Evolutionary conservation across 2,797 vertebrate species (phyloP), one percentile per base, ranked within the genome.

Genomic region (Gymnocypris eckloni): DNA sequence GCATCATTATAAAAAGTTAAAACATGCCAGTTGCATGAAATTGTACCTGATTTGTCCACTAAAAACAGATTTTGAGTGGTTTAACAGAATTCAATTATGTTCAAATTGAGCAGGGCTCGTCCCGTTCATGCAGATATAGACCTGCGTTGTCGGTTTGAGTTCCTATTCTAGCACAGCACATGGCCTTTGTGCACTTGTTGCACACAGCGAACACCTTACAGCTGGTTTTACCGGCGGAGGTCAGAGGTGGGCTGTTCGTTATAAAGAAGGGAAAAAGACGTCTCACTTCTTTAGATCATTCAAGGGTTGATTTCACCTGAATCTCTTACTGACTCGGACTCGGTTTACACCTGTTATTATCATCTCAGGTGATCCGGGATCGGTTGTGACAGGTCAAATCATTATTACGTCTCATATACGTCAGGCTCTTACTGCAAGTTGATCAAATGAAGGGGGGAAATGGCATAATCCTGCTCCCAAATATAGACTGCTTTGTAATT

Each of bases 161-260:
- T 79, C 56, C 45, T 54, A 33, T 67, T 76, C 6, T 64, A 64
- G 71, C 11, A 11, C 39, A 45, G 76, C 76, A 78, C 54, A 78
- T 11, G 73, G 80, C 80, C 22, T 56, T 71, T 28, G n/a, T 73
- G 59, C 61, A 84, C 82, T 76, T 84, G 72, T 84, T 77, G 61
- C 61, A 20, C 45, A 67, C 13, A 28, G 45, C 22, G 6, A 22
- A 66, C 43, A 66, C 56, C 54, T 50, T 33, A 9, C 43, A 77
- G 86, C 71, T 81, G n/a, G 56, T 80, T 83, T 54, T 37, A 28
- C 4, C 25, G 66, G 45, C 41, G 48, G 80, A 20, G 80, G 45
- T 82, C 50, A 54, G 80, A 56, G 64, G 43, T 71, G 22, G 48
- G 4, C 48, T 25, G 18, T 54, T 43, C 6, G 4, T 81, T 25